A percentile compares a stretch with the other conserved stretches of the same genome.
Conservation (phyloP, 1,140 invertebrate genomes). For the Halyomorpha halys region DNA sequence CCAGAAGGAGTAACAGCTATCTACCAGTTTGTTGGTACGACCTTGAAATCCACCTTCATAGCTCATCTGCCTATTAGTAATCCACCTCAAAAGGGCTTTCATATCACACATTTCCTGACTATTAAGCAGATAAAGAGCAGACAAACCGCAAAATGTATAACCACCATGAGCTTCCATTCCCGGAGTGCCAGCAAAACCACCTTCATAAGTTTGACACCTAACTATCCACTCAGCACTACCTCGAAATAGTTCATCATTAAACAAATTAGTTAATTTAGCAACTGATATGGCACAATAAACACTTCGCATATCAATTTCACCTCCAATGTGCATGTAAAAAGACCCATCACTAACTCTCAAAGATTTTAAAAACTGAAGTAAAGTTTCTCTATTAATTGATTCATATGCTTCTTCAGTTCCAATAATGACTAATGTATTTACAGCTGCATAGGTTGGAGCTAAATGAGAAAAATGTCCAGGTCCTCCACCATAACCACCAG, state of each 20-base stretch:
- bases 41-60: slow-evolving; percentile 90
- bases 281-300: slow-evolving; percentile 89
- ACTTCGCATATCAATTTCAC: slow-evolving; percentile 92
- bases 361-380: slow-evolving; percentile 66
- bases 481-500: slow-evolving; percentile 89
- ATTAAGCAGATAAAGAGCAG: slow-evolving; percentile 71
- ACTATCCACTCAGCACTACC: slow-evolving; percentile 81
- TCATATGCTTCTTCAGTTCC: slow-evolving; percentile 77
- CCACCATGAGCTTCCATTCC: slow-evolving; percentile 97
- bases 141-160: slow-evolving; percentile 93
- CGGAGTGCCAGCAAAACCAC: slow-evolving; percentile 89
- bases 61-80: slow-evolving; percentile 77
- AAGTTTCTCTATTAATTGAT: slow-evolving; percentile 56
- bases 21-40: slow-evolving; percentile 94
- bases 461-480: slow-evolving; percentile 85
- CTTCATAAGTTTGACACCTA: slow-evolving; percentile 95
- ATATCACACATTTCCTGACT: slow-evolving; percentile 70
- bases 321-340: slow-evolving; percentile 81
- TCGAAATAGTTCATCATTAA: slow-evolving; percentile 65
- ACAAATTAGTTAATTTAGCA: slow-evolving; percentile 77
- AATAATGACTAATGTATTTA: slow-evolving; percentile 83
- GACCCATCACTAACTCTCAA: slow-evolving; percentile 75
- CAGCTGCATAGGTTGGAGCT: slow-evolving; percentile 92
- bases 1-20: slow-evolving; percentile 99
- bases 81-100: slow-evolving; percentile 70